Percentiles rank a stretch among this genome's conserved stretches.
Evolutionary conservation across 2,888 invertebrate genomes (phyloP).

Genomic region (Mythimna lalbum): DNA sequence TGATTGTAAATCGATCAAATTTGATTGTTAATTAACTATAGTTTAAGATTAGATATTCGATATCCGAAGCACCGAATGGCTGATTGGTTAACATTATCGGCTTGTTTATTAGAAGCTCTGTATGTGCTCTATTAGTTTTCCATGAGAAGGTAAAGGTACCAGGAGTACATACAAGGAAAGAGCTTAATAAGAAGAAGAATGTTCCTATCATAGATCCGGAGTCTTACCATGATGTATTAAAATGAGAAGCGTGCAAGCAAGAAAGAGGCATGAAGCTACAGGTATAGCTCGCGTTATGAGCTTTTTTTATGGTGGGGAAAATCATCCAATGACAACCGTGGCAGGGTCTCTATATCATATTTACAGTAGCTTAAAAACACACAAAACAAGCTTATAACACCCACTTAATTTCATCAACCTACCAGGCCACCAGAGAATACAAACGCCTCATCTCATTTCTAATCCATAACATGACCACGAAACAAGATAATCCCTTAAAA

Average conservation of each 20-base stretch:
- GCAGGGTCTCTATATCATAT: no score
- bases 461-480: slow-evolving; percentile 43
- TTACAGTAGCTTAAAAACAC: neutral
- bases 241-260: no score
- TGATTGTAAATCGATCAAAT: slow-evolving; percentile 6
- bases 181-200: neutral
- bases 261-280: no score
- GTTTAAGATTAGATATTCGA: slow-evolving; percentile 34
- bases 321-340: no score
- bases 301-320: no score
- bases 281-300: no score
- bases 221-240: no score
- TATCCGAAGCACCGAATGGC: slow-evolving; percentile 23
- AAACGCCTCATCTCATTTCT: slow-evolving; percentile 37
- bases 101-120: slow-evolving; percentile 22
- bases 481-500: slow-evolving; percentile 53
- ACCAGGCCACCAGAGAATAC: slow-evolving; percentile 29
- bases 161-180: neutral
- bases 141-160: neutral
- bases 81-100: slow-evolving; percentile 25
- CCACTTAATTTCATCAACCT: slow-evolving; percentile 36
- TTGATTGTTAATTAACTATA: slow-evolving; percentile 22
- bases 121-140: neutral
- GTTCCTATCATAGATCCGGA: no score
- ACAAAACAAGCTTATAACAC: slow-evolving; percentile 18